Conservation (phyloP, 2,888 invertebrate genomes). For the Xestoiulus laeticollis region DNA sequence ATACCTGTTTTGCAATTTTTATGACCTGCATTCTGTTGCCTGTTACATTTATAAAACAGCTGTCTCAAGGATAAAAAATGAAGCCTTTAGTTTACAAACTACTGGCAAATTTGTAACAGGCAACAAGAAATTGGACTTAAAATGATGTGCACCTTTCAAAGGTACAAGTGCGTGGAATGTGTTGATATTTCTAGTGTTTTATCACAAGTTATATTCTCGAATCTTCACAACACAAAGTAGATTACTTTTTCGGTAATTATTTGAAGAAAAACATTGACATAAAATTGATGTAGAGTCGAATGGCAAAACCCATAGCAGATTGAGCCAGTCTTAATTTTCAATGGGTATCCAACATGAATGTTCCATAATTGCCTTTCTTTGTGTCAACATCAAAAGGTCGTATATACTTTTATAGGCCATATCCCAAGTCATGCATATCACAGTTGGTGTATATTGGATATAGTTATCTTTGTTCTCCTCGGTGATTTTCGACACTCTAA, state of each 20-base stretch:
- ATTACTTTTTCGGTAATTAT: conserved; percentile 7
- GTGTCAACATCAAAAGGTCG: conserved; percentile 21
- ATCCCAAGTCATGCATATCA: conserved; percentile 35
- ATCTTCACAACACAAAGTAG: not conserved
- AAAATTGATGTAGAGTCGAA: not conserved
- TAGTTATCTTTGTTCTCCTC: conserved; percentile 8
- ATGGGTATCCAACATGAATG: not conserved
- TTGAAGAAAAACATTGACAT: not conserved
- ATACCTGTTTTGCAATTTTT: not conserved
- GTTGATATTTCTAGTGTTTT: conserved; percentile 29
- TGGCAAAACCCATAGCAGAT: not conserved
- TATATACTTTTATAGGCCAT: conserved; percentile 37
- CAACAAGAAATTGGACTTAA: conserved; percentile 11
- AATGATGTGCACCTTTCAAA: not conserved
- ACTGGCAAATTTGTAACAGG: not conserved
- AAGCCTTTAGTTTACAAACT: not conserved
- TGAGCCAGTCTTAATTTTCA: not conserved
- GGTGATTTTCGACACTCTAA: not conserved
- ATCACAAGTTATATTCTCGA: not conserved
- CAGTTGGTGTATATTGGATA: not conserved
- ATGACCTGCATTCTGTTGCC: conserved; percentile 28
- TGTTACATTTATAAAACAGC: not conserved
- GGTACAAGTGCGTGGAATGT: conserved; percentile 34
- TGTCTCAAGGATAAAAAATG: not conserved
- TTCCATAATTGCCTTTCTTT: conserved; percentile 23